Evolutionary conservation across 2,888 invertebrate species (phyloP), one percentile per base, ranked within the genome.

Genomic region (Plemyria rubiginata): DNA sequence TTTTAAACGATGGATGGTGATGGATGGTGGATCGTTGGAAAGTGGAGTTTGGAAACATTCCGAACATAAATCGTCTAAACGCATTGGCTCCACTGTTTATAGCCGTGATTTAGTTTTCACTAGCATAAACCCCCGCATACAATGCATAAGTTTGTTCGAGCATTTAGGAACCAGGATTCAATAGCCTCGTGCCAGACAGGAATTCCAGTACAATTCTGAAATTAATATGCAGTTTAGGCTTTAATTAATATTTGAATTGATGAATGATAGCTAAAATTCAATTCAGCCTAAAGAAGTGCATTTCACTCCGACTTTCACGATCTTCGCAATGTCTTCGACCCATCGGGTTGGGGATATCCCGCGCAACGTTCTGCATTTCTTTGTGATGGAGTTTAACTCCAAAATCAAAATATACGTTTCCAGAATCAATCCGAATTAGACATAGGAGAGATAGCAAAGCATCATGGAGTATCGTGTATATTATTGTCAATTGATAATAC

Each of bases 61-160:
- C 65, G 69, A 74, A 62, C 78, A 86, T 87, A 86, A 87, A 89
- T 87, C 78, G 77, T 77, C 74, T 71, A 73, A 81, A 79, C 72
- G 36, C 36, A 38, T 38, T 38, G 76, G 75, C 67, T 77, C 70
- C 71, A 69, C 68, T 78, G 88, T 87, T 88, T 88, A 88, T 83
- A 60, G 76, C 69, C 60, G 67, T 76, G 74, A 79, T 81, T 82
- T 78, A 77, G 77, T 79, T 84, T 82, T 78, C 76, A 72, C 68
- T 46, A 62, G 68, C 16, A 75, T 78, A 75, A 74, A 76, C 74
- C 51, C 53, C 63, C 69, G 70, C n/a, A 68, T 69, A 67, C 71
- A 68, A 70, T 73, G 69, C 65, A 71, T 58, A 70, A 65, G 67
- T 65, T 65, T 48, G 43, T 63, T 43, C 43, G 43, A 60, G 28